These are phyloP conservation scores for Aphaenogaster ashmeadi DNA, from an alignment of 1,140 invertebrate species.

Conservation along the genomic window DNA sequence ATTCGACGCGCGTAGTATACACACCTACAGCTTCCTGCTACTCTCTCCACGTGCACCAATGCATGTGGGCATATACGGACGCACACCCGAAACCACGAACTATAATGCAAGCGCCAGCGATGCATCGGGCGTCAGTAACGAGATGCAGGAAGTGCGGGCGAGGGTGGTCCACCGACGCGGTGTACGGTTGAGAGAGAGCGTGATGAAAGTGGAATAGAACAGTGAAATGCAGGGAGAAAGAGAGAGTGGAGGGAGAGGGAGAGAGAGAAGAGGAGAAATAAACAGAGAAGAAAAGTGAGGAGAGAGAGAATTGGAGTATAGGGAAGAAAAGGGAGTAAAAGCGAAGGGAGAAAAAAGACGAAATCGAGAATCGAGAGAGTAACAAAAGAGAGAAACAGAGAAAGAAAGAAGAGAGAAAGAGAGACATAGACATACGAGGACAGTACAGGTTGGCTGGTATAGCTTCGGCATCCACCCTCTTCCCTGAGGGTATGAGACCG, in stretches of 20 bases:
- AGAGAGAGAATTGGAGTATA: conserved; percentile 28
- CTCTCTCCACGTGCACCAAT: conserved; percentile 55
- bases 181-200: conserved; percentile 6
- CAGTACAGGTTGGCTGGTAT: conserved; percentile 61
- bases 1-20: conserved; percentile 31
- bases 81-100: conserved; percentile 63
- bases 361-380: conserved; percentile 40
- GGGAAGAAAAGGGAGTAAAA: conserved; percentile 9
- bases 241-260: not conserved
- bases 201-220: conserved; percentile 40
- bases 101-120: conserved; percentile 80
- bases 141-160: conserved; percentile 85
- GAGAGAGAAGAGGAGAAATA: conserved; percentile 14
- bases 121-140: conserved; percentile 84
- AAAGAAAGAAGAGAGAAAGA: conserved; percentile 1
- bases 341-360: conserved; percentile 32
- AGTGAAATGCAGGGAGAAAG: not conserved
- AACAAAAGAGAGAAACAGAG: conserved; percentile 35
- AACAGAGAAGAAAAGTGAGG: not conserved
- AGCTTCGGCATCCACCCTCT: conserved; percentile 62
- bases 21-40: conserved; percentile 35
- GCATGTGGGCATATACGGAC: conserved; percentile 22
- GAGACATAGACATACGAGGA: conserved; percentile 24
- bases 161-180: conserved; percentile 34
- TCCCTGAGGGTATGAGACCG: conserved; percentile 70